Percentiles rank a stretch among this genome's conserved stretches.
These are phyloP conservation scores for Pogonomyrmex californicus DNA, from an alignment of 1,140 invertebrate species.

Conservation along the genomic window DNA sequence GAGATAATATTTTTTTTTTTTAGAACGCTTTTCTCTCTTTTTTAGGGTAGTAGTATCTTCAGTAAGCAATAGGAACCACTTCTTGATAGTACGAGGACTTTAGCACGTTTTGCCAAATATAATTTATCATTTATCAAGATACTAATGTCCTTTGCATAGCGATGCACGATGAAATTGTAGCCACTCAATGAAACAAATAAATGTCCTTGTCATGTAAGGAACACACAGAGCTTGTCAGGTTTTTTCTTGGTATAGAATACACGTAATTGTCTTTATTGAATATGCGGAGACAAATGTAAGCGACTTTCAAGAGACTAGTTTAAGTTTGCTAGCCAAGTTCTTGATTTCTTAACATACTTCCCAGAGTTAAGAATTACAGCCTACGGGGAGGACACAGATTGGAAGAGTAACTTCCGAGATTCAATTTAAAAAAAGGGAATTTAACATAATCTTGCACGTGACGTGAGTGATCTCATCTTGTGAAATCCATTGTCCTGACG, in stretches of 20 bases:
- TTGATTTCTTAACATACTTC: conserved; percentile 85
- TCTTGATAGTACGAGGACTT: conserved; percentile 56
- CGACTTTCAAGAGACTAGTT: conserved; percentile 34
- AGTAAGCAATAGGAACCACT: conserved; percentile 52
- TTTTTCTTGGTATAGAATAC: conserved; percentile 48
- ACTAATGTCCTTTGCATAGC: conserved; percentile 62
- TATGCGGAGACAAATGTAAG: conserved; percentile 45
- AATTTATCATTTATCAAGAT: conserved; percentile 68
- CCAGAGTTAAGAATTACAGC: conserved; percentile 85
- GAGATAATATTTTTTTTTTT: conserved; percentile 30
- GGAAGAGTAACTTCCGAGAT: conserved; percentile 62
- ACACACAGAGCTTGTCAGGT: conserved; percentile 40
- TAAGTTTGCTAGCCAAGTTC: conserved; percentile 86
- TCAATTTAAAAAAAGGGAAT: conserved; percentile 81
- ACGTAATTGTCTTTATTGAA: conserved; percentile 56
- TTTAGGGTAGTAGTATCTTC: conserved; percentile 56
- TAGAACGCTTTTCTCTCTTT: conserved; percentile 32
- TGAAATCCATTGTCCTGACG: conserved; percentile 70
- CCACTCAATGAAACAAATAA: conserved; percentile 63
- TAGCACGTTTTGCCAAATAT: conserved; percentile 60
- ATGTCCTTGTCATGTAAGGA: conserved; percentile 46
- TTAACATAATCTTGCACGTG: conserved; percentile 85
- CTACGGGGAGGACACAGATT: conserved; percentile 54
- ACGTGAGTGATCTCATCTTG: conserved; percentile 80
- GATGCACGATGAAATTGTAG: conserved; percentile 65